A percentile compares a stretch with the other conserved stretches of the same genome.
Evolutionary conservation across 2,888 invertebrate species (phyloP).

Genomic region (Drosophila maculinotata): DNA sequence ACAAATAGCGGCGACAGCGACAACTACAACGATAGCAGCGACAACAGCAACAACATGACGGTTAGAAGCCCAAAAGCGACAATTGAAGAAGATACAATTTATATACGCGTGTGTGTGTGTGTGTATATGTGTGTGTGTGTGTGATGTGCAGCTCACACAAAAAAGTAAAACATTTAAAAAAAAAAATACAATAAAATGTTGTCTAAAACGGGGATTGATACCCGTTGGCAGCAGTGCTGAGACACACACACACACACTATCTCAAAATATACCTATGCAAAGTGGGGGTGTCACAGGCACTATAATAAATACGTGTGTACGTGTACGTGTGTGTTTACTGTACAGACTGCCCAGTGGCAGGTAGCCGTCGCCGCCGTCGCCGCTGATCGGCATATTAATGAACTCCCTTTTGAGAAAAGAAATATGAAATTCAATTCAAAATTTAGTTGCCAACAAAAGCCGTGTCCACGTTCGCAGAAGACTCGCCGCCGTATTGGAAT

Average conservation of each 20-base stretch:
- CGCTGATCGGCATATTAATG: constrained; percentile 74
- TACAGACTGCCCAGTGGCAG: constrained; percentile 65
- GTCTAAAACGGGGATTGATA: constrained; percentile 78
- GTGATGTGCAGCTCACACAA: constrained; percentile 44
- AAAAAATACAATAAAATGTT: constrained; percentile 48
- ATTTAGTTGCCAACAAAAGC: constrained; percentile 67
- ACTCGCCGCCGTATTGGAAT: constrained; percentile 48
- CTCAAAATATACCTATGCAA: constrained; percentile 45
- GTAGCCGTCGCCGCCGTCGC: constrained; percentile 57
- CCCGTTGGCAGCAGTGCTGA: constrained; percentile 61
- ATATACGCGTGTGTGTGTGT: constrained; percentile 23
- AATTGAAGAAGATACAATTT: constrained; percentile 79
- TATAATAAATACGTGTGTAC: constrained; percentile 9
- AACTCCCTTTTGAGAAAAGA: constrained; percentile 74
- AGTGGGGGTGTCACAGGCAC: constrained; percentile 63
- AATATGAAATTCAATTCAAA: constrained; percentile 78
- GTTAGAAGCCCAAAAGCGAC: constrained; percentile 62
- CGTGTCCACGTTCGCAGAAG: constrained; percentile 53
- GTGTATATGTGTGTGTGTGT: constrained; percentile 19
- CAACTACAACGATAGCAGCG: constrained; percentile 13
- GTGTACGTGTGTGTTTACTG: constrained; percentile 27
- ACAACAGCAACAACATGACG: constrained; percentile 31
- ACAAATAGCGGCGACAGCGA: constrained; percentile 44
- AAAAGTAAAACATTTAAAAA: constrained; percentile 39
- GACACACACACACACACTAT: constrained; percentile 33